Conservation (phyloP, 2,888 invertebrate genomes). For the Drymonia ruficornis region DNA sequence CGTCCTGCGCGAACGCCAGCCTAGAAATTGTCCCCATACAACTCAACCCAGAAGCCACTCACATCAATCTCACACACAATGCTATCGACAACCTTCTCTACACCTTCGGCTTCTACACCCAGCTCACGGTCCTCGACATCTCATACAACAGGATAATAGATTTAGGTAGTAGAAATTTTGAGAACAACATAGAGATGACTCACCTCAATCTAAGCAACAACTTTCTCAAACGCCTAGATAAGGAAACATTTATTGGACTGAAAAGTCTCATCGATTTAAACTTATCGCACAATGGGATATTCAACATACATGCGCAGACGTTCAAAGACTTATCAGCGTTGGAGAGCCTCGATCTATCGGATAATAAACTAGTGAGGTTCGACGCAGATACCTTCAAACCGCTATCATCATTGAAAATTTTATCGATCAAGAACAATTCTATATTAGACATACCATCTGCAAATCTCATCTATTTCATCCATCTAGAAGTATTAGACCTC, state of each 20-base stretch:
- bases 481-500: conserved; percentile 89
- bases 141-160: conserved; percentile 92
- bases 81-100: conserved; percentile 91
- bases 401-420: conserved; percentile 87
- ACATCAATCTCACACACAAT: conserved; percentile 94
- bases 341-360: conserved; percentile 89
- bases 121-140: conserved; percentile 91
- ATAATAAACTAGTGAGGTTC: conserved; percentile 90
- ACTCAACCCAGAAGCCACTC: conserved; percentile 93
- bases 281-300: conserved; percentile 91
- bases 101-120: conserved; percentile 91
- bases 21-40: conserved; percentile 95
- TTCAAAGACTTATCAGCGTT: conserved; percentile 91
- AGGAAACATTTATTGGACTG: conserved; percentile 91
- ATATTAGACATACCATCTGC: conserved; percentile 90
- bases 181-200: conserved; percentile 89
- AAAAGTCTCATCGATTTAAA: conserved; percentile 88
- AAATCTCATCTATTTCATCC: conserved; percentile 87
- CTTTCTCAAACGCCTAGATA: conserved; percentile 88
- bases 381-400: conserved; percentile 89
- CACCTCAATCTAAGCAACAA: conserved; percentile 92
- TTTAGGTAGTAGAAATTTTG: conserved; percentile 93
- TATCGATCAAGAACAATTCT: conserved; percentile 92
- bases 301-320: conserved; percentile 89
- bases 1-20: conserved; percentile 90